These are phyloP conservation scores for Boleophthalmus pectinirostris DNA, from an alignment of 2,113 vertebrate species.

Conservation along the genomic window DNA sequence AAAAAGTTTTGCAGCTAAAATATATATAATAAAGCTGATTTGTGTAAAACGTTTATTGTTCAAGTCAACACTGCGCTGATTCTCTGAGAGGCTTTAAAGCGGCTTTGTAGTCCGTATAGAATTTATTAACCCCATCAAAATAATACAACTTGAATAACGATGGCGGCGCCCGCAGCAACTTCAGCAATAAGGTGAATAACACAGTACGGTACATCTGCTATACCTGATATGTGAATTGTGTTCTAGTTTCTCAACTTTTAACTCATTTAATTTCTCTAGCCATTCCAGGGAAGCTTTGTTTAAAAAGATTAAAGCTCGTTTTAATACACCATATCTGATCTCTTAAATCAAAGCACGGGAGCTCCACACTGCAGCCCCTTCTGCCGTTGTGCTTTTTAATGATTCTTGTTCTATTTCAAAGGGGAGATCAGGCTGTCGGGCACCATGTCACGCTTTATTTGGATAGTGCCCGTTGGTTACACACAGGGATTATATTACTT, in stretches of 20 bases:
- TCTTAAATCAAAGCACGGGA: slow-evolving; percentile 40
- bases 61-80: too few species aligned
- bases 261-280: slow-evolving; percentile 37
- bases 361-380: slow-evolving; percentile 13
- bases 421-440: slow-evolving; percentile 32
- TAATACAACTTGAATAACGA: too few species aligned
- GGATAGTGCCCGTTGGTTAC: slow-evolving; percentile 28
- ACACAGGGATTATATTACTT: slow-evolving; percentile 55
- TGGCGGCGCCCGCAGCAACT: too few species aligned
- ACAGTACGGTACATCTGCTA: slow-evolving; percentile 36
- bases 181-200: too few species aligned
- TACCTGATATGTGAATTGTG: not conserved
- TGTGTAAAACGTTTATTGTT: too few species aligned
- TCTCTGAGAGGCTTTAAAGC: too few species aligned
- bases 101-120: too few species aligned
- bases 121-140: too few species aligned
- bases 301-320: slow-evolving; percentile 53
- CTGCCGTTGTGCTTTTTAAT: slow-evolving; percentile 36
- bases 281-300: slow-evolving; percentile 48
- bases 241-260: not conserved
- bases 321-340: slow-evolving; percentile 46
- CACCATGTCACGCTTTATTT: slow-evolving; percentile 49
- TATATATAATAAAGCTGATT: too few species aligned
- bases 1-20: too few species aligned
- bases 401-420: slow-evolving; percentile 38